Percentiles rank a stretch among this genome's conserved stretches.
These are phyloP conservation scores for Mythimna pallens DNA, from an alignment of 2,888 invertebrate genomes.

Conservation along the genomic window DNA sequence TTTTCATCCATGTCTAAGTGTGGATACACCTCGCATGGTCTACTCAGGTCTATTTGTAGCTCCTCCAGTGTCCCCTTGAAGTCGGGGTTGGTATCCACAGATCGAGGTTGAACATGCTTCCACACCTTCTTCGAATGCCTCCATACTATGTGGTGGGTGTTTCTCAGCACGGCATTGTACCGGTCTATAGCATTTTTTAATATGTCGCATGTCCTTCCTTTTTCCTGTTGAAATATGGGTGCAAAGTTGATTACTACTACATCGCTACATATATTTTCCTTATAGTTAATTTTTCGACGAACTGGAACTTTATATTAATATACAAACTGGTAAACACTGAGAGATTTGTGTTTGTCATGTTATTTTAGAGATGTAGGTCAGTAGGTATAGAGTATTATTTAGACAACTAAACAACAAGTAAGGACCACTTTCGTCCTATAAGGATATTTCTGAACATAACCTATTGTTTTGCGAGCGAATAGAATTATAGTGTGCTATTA, in stretches of 20 bases:
- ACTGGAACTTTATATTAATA: background rate
- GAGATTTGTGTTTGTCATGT: background rate
- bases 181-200: constrained; percentile 69
- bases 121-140: constrained; percentile 39
- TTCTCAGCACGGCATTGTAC: constrained; percentile 58
- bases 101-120: constrained; percentile 18
- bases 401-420: too few species aligned
- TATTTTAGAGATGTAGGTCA: background rate
- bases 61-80: constrained; percentile 75
- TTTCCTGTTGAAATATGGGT: constrained; percentile 54
- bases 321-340: background rate
- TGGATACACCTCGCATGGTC: constrained; percentile 92
- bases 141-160: constrained; percentile 56
- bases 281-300: background rate
- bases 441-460: too few species aligned
- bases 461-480: too few species aligned
- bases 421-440: too few species aligned
- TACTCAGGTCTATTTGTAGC: constrained; percentile 90
- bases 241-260: background rate
- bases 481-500: too few species aligned
- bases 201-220: constrained; percentile 89
- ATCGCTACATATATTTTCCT: constrained; percentile 15
- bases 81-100: constrained; percentile 30
- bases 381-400: too few species aligned
- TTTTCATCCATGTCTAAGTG: constrained; percentile 94